phyloP scores from a whole-genome alignment of 2,888 invertebrate genomes.

The Portevinia maculata region DNA sequence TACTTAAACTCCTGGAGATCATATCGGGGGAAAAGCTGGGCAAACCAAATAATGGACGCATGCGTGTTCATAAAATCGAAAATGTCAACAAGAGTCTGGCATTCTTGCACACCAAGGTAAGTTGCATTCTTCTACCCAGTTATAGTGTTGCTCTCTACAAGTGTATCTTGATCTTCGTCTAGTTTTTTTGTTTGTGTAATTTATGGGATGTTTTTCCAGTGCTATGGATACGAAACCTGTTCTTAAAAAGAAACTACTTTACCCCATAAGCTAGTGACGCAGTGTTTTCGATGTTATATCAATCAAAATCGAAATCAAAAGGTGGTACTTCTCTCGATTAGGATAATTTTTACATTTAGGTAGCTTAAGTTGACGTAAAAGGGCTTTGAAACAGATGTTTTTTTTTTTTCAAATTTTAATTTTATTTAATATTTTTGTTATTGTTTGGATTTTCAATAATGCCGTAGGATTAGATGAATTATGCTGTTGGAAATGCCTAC shows the following conservation, averaged over 20 bases:
- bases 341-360: conserved; percentile 63
- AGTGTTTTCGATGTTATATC: conserved; percentile 57
- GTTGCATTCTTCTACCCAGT: conserved; percentile 69
- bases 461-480: too few species aligned
- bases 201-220: conserved; percentile 37
- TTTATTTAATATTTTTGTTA: too few species aligned
- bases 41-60: conserved; percentile 96
- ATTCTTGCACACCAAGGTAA: conserved; percentile 96
- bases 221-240: conserved; percentile 56
- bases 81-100: conserved; percentile 99
- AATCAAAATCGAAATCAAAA: conserved; percentile 56
- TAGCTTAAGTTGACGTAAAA: conserved; percentile 8
- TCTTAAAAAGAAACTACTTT: conserved; percentile 18
- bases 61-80: conserved; percentile 99
- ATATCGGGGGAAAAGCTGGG: conserved; percentile 99
- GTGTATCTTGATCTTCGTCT: conserved; percentile 5
- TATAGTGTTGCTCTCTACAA: conserved; percentile 20
- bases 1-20: conserved; percentile 97
- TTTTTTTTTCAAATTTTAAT: too few species aligned
- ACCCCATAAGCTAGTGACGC: conserved; percentile 47
- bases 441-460: too few species aligned
- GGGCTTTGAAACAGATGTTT: not conserved
- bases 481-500: too few species aligned
- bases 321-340: conserved; percentile 42
- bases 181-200: conserved; percentile 19